These are phyloP conservation scores for Martes flavigula DNA, from an alignment of 2,797 vertebrate genomes.

Conservation along the genomic window DNA sequence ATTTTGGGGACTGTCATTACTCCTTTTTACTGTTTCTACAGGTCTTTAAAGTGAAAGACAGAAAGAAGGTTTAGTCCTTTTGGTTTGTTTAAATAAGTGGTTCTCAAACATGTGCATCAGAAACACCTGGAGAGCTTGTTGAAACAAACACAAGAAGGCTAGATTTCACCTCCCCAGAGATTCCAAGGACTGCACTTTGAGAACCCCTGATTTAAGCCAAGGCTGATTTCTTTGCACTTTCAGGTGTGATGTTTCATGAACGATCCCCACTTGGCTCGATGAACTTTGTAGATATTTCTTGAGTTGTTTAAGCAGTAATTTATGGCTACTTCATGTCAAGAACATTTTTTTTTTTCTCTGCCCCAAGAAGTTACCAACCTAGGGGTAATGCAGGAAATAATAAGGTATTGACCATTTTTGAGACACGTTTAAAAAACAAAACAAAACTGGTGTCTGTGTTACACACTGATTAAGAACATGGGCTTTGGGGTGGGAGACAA, in stretches of 20 bases:
- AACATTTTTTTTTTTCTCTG: background rate
- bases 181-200: background rate
- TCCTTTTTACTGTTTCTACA: constrained; percentile 39
- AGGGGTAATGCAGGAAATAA: constrained; percentile 16
- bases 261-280: background rate
- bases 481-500: background rate
- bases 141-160: background rate
- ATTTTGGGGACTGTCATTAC: background rate
- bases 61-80: background rate
- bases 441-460: background rate
- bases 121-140: background rate
- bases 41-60: constrained; percentile 16
- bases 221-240: background rate
- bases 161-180: background rate
- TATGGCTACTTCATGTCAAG: constrained; percentile 13
- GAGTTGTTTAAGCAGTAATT: background rate
- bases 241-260: background rate
- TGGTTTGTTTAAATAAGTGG: background rate
- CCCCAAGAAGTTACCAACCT: background rate
- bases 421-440: background rate
- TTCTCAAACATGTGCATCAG: background rate
- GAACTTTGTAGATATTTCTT: background rate
- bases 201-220: background rate
- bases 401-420: background rate
- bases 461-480: background rate